Evolutionary conservation across 1,140 invertebrate species (phyloP), one percentile per base, ranked within the genome.

Genomic region (Diachasma alloeum): DNA sequence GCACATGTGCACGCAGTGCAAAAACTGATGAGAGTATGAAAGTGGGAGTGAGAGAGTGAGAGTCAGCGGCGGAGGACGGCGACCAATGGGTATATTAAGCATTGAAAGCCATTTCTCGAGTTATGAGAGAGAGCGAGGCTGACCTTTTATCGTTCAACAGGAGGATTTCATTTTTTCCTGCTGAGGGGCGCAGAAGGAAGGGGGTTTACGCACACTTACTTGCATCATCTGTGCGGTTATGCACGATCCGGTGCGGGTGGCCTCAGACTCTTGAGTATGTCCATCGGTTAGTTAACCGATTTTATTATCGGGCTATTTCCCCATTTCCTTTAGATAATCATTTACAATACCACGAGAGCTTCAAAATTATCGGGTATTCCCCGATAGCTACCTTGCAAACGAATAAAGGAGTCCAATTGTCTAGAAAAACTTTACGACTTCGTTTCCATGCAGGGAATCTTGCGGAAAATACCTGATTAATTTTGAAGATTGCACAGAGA

Each of bases 71-170:
- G 9, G 42, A 39, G 31, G 36, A 39, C 1, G 68, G 36, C 36
- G 17, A 24, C 42, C 42, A 46, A 46, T 70, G 10, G 46, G 63
- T 69, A 53, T 53, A 53, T 53, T 17, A 53, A 53, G 48, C 48
- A 13, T 17, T 53, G 6, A 53, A 17, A 19, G 48, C 72, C 53
- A 53, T 56, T 15, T 71, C 72, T 24, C 48, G 75, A 31, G 59
- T 26, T 63, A 53, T 71, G 75, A 81, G 76, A 77, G 78, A 77
- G 75, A 81, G 70, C 72, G 74, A 71, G 75, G 13, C 17, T 78
- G 74, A 80, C 76, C 79, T 83, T 83, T 86, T 87, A 87, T 87
- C 85, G 76, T 63, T 31, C 59, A 63, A 26, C 19, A 13, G 19
- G 59, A 31, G 24, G 59, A 63, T 26, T 63, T 26, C 19, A 24